These are phyloP conservation scores for Amblyjoppa proteus DNA, from an alignment of 2,888 invertebrate species.

Conservation along the genomic window DNA sequence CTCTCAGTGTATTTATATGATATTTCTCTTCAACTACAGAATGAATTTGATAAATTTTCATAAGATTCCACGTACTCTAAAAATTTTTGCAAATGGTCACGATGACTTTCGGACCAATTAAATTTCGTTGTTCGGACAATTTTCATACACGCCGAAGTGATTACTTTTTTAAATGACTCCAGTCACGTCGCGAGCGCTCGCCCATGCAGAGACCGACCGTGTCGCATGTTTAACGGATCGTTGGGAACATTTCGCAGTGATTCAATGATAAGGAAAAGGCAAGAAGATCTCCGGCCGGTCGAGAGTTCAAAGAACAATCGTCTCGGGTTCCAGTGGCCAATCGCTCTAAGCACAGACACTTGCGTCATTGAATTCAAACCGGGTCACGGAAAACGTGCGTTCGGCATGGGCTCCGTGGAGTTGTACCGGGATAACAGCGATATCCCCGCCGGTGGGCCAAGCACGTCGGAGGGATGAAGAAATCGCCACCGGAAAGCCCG, in stretches of 20 bases:
- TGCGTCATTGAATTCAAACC: conserved; percentile 63
- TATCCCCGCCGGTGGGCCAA: conserved; percentile 13
- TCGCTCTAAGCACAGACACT: conserved; percentile 58
- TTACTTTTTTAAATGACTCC: not conserved
- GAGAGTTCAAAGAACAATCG: conserved; percentile 49
- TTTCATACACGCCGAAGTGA: not conserved
- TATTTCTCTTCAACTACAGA: not conserved
- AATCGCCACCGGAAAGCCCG: conserved; percentile 41
- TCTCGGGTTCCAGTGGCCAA: conserved; percentile 41
- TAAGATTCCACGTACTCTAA: not conserved
- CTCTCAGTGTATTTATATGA: not conserved
- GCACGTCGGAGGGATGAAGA: conserved; percentile 31
- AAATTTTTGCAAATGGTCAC: not conserved
- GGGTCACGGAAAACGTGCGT: conserved; percentile 59
- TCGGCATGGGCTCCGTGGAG: not conserved
- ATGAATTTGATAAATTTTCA: not conserved
- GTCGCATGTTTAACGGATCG: conserved; percentile 9
- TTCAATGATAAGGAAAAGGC: conserved; percentile 12
- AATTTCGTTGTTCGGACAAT: not conserved
- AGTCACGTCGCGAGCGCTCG: not conserved
- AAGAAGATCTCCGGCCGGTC: conserved; percentile 11
- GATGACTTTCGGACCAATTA: not conserved
- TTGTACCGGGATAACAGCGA: not conserved
- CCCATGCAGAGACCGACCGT: not conserved
- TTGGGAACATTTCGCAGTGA: conserved; percentile 5